These are phyloP conservation scores for Sardinella longiceps DNA, from an alignment of 2,797 vertebrate species.

Conservation along the genomic window DNA sequence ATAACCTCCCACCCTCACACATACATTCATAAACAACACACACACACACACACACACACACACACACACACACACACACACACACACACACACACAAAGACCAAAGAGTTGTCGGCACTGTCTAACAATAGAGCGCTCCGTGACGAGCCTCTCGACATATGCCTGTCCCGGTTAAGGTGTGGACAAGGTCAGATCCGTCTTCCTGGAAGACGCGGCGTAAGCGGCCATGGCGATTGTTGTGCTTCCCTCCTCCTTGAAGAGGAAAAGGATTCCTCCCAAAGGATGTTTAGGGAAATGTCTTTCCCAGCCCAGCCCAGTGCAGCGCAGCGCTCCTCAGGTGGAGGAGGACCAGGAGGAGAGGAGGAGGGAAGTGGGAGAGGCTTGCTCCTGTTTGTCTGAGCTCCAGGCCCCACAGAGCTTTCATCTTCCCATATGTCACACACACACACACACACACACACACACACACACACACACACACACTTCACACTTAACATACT, in stretches of 20 bases:
- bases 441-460: neutral
- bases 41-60: conserved; percentile 6
- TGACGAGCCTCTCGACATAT: conserved; percentile 26
- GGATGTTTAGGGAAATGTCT: conserved; percentile 53
- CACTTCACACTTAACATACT: neutral
- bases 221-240: conserved; percentile 45
- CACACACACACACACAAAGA: conserved; percentile 2
- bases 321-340: conserved; percentile 29
- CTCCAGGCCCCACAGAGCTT: neutral
- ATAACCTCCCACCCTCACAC: neutral
- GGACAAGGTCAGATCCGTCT: conserved; percentile 50
- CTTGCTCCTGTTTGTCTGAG: neutral
- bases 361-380: conserved; percentile 13
- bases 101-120: conserved; percentile 19
- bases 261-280: conserved; percentile 59
- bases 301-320: conserved; percentile 39
- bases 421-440: neutral
- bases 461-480: neutral
- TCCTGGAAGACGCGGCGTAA: conserved; percentile 46
- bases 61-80: conserved; percentile 4
- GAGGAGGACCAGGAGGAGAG: conserved; percentile 38
- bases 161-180: conserved; percentile 46
- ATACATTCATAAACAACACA: neutral
- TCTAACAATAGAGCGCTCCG: neutral
- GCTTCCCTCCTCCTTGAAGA: conserved; percentile 17